Conservation (phyloP, 2,888 invertebrate genomes). For the Dendrolimus houi region DNA sequence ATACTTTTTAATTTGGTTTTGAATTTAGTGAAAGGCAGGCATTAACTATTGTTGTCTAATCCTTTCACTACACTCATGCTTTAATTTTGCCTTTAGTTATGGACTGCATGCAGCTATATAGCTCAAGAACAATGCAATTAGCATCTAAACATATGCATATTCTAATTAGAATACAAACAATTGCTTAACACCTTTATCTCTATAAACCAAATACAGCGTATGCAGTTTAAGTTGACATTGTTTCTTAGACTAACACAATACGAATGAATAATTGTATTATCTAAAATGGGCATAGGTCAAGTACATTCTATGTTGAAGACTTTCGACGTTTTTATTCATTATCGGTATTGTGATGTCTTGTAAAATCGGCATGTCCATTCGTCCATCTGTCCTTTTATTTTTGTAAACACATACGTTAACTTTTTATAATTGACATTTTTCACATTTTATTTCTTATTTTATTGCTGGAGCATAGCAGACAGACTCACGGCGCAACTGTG, state of each 20-base stretch:
- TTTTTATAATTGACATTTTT: no score
- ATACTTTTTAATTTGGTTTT: no score
- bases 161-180: conserved; percentile 8
- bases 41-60: background rate
- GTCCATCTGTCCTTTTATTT: no score
- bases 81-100: background rate
- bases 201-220: conserved; percentile 17
- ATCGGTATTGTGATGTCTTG: conserved; percentile 3
- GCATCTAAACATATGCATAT: conserved; percentile 15
- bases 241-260: conserved; percentile 11
- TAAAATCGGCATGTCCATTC: background rate
- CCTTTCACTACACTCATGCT: background rate
- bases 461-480: no score
- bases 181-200: conserved; percentile 27
- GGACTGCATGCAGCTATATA: background rate
- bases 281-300: conserved; percentile 19
- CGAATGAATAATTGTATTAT: conserved; percentile 8
- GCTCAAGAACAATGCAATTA: conserved; percentile 54
- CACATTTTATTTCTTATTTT: no score
- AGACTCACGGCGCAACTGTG: no score
- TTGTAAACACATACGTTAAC: no score
- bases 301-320: background rate
- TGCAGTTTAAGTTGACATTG: conserved; percentile 23
- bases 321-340: no score
- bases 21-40: no score